Evolutionary conservation across 2,113 vertebrate genomes (phyloP), one percentile per base, ranked within the genome.

Genomic region (Hippocampus barbouri): DNA sequence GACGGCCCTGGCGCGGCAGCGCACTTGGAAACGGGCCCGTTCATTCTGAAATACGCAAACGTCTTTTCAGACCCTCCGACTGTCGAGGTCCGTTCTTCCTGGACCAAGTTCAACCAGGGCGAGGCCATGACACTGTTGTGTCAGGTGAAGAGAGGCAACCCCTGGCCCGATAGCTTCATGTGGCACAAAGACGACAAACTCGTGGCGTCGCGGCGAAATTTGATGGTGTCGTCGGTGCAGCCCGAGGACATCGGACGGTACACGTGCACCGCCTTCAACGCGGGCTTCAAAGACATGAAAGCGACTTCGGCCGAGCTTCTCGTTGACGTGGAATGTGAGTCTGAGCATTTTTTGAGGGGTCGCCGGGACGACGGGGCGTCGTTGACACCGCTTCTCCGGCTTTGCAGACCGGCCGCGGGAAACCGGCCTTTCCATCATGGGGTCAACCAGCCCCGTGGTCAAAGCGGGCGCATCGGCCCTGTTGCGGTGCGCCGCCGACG

Each of bases 331-430:
- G 0, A 68, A 23, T 86, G 89, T 91, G 74, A 87, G 87, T 88
- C 40, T 66, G 30, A 61, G 27, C 18, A 30, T 45, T 14, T 45
- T 45, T 45, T 1, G 10, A 14, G 14, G 12, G 10, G 43, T 11
- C 43, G 43, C 10, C 43, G 8, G 8, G 8, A 8, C 14, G 12
- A 11, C 43, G 14, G 43, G 10, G 43, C 14, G 11, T 45, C 43
- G 43, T 11, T 3, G 43, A 45, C 43, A 14, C 43, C 43, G 0
- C 30, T 5, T 49, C 15, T 51, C 47, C 5, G 7, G 47, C 18
- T 5, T 70, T 66, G 1, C 74, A 92, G 91, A 88, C 71, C 49
- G 12, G 16, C 89, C 91, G 23, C 71, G 53, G 64, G 64, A 49
- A 0, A 68, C 81, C 0, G 0, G 0, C 0, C 82, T 91, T 73